Conservation (phyloP, 2,113 vertebrate species). For the Pionites leucogaster region DNA sequence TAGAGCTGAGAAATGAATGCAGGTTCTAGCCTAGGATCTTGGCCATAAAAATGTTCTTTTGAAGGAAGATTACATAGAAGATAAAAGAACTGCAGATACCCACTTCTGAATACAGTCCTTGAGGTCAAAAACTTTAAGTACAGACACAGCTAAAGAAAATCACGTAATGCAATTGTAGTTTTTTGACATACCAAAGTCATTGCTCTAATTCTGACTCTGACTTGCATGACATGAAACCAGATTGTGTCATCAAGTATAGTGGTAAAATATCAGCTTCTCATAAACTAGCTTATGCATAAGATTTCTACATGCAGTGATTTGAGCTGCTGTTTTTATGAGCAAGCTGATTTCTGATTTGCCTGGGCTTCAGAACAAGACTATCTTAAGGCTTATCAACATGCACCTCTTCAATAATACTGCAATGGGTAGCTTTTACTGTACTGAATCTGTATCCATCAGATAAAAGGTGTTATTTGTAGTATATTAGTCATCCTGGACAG, state of each 20-base stretch:
- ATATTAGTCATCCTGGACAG: constrained; percentile 25
- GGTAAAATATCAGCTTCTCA: neutral
- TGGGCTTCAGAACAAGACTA: neutral
- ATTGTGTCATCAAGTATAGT: neutral
- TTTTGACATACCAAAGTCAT: neutral
- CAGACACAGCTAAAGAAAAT: neutral
- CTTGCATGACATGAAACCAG: neutral
- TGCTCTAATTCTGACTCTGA: neutral
- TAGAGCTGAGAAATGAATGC: neutral
- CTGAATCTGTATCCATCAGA: neutral
- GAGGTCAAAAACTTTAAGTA: neutral
- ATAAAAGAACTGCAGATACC: neutral
- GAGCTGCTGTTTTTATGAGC: neutral
- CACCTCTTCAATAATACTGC: neutral
- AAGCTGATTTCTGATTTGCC: neutral
- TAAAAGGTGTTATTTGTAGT: neutral
- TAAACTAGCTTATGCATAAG: neutral
- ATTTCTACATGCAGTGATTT: neutral
- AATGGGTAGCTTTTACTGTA: neutral
- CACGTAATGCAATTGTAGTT: neutral
- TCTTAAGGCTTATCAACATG: neutral
- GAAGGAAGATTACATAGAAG: neutral
- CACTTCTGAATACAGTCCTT: neutral
- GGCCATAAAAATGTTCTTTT: neutral
- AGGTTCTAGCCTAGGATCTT: neutral